phyloP scores from a whole-genome alignment of 2,888 invertebrate genomes.

The Dynastes grantii region DNA sequence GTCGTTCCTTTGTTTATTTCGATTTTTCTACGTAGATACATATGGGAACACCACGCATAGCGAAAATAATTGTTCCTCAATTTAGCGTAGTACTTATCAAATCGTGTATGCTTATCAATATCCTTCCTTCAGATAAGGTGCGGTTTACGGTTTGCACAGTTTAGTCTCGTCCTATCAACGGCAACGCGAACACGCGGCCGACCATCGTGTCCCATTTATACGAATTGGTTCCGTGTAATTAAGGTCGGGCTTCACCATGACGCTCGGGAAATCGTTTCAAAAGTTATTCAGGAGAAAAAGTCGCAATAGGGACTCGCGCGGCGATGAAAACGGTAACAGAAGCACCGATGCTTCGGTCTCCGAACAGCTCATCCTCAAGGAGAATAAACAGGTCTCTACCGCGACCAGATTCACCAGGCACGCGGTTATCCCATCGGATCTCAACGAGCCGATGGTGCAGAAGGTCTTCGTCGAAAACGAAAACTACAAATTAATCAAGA shows the following conservation, averaged over 20 bases:
- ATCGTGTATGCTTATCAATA: conserved; percentile 17
- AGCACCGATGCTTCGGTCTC: conserved; percentile 14
- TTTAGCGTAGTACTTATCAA: conserved; percentile 6
- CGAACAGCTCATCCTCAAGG: conserved; percentile 15
- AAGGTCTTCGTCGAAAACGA: conserved; percentile 26
- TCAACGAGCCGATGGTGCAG: conserved; percentile 34
- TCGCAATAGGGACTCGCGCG: background rate
- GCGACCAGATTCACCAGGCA: conserved; percentile 55
- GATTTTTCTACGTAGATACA: no score
- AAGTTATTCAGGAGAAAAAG: conserved; percentile 39
- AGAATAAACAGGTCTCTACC: conserved; percentile 45
- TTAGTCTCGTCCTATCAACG: conserved; percentile 31
- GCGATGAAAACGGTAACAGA: conserved; percentile 17
- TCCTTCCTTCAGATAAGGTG: conserved; percentile 35
- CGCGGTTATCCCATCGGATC: conserved; percentile 59
- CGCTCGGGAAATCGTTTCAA: conserved; percentile 32
- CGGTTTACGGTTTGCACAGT: conserved; percentile 5
- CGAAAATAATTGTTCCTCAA: background rate
- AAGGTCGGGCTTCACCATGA: conserved; percentile 11
- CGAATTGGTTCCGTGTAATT: background rate
- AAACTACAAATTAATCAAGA: conserved; percentile 4
- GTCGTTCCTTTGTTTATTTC: no score
- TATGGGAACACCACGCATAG: no score
- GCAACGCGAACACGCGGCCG: conserved; percentile 25
- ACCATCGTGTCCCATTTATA: no score